These are phyloP conservation scores for Virgularia gustaviana DNA, from an alignment of 92 coral and sea anemone species.

Conservation along the genomic window DNA sequence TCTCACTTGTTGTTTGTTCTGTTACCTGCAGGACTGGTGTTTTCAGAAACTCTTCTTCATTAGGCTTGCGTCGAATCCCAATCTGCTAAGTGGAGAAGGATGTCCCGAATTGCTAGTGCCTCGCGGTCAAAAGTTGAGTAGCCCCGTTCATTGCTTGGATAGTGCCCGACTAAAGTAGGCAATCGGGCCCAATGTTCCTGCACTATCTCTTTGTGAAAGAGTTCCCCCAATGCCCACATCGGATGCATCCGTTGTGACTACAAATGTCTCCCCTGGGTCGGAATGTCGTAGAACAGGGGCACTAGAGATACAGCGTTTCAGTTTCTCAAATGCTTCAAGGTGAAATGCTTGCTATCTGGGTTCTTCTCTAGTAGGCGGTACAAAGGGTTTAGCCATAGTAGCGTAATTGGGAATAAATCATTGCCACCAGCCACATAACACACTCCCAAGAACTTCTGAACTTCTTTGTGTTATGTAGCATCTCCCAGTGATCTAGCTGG, in stretches of 20 bases:
- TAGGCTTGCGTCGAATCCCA: slow-evolving; percentile 1
- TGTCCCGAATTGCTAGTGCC: slow-evolving; percentile 43
- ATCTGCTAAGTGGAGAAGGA: slow-evolving; percentile 19
- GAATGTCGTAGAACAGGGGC: slow-evolving; percentile 34
- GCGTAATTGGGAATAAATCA: slow-evolving; percentile 36
- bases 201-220: slow-evolving; percentile 36
- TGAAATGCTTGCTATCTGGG: not conserved
- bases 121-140: slow-evolving; percentile 42
- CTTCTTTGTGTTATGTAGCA: slow-evolving; percentile 10
- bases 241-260: slow-evolving; percentile 21
- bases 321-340: slow-evolving; percentile 23
- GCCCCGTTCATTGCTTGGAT: slow-evolving; percentile 37
- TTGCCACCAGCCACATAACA: slow-evolving; percentile 46
- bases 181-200: slow-evolving; percentile 23
- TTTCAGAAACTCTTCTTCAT: not conserved
- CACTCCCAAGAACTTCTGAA: slow-evolving; percentile 27
- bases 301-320: slow-evolving; percentile 13
- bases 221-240: slow-evolving; percentile 27
- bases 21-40: not conserved
- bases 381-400: slow-evolving; percentile 35
- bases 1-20: not conserved
- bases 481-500: slow-evolving; percentile 6
- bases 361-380: slow-evolving; percentile 17
- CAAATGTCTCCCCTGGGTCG: slow-evolving; percentile 8
- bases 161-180: not conserved